phyloP scores from a whole-genome alignment of 2,888 invertebrate genomes.

The Agrochola lychnidis region DNA sequence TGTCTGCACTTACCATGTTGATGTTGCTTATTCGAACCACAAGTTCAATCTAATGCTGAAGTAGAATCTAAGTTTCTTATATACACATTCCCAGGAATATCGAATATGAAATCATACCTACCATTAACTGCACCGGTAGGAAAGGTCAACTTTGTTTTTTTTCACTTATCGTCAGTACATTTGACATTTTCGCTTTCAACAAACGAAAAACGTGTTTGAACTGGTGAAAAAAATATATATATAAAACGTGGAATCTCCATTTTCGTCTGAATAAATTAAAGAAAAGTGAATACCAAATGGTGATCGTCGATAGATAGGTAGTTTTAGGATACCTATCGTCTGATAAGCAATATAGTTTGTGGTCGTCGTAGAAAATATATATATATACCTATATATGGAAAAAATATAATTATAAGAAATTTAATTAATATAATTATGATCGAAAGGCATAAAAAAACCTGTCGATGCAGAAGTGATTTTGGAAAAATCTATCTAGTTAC shows the following conservation, averaged over 20 bases:
- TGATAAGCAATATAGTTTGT: neutral
- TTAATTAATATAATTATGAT: neutral
- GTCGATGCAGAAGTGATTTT: neutral
- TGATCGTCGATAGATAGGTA: neutral
- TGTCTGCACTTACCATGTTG: slow-evolving; percentile 73
- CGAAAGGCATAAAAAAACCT: neutral
- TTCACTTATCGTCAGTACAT: slow-evolving; percentile 28
- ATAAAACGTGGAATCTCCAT: slow-evolving; percentile 5
- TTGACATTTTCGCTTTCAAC: slow-evolving; percentile 70
- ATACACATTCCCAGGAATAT: slow-evolving; percentile 66
- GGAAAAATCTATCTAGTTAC: neutral
- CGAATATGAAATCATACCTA: slow-evolving; percentile 64
- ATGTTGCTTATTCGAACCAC: slow-evolving; percentile 67
- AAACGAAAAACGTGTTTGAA: slow-evolving; percentile 47
- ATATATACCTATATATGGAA: too few species aligned
- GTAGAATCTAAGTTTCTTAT: slow-evolving; percentile 64
- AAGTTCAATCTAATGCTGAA: slow-evolving; percentile 66
- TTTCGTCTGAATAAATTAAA: slow-evolving; percentile 32
- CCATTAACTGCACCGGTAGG: slow-evolving; percentile 45
- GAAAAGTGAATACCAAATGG: neutral
- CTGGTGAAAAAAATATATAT: slow-evolving; percentile 17
- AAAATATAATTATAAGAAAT: neutral
- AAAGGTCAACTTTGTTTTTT: slow-evolving; percentile 72
- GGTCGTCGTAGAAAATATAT: neutral
- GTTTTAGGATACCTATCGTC: neutral